Conservation (phyloP, 2,888 invertebrate genomes). For the Volucella bombylans region DNA sequence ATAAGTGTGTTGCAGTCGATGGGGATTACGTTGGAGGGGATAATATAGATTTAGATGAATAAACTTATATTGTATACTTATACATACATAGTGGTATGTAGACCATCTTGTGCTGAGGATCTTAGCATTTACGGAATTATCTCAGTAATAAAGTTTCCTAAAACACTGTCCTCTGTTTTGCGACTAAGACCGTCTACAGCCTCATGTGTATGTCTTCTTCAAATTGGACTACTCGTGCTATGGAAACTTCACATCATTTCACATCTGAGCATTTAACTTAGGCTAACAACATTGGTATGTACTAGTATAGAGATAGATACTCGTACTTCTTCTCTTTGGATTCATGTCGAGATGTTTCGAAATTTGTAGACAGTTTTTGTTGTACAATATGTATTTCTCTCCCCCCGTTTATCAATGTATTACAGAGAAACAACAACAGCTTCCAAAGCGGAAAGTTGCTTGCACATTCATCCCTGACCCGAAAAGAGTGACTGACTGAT, state of each 20-base stretch:
- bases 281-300: background rate
- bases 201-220: too few species aligned
- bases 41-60: too few species aligned
- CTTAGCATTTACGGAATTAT: too few species aligned
- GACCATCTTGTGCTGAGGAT: too few species aligned
- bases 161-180: too few species aligned
- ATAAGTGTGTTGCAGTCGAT: too few species aligned
- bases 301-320: background rate
- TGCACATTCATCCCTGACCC: constrained; percentile 65
- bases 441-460: constrained; percentile 3
- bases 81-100: too few species aligned
- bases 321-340: background rate
- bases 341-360: background rate
- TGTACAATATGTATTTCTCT: background rate
- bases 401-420: background rate
- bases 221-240: too few species aligned
- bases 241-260: background rate
- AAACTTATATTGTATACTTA: too few species aligned
- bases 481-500: constrained; percentile 25
- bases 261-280: background rate
- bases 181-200: too few species aligned
- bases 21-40: too few species aligned
- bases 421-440: constrained; percentile 30
- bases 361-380: background rate
- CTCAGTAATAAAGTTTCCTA: too few species aligned